Evolutionary conservation across 2,888 invertebrate genomes (phyloP).

Genomic region (Beris chalybata): DNA sequence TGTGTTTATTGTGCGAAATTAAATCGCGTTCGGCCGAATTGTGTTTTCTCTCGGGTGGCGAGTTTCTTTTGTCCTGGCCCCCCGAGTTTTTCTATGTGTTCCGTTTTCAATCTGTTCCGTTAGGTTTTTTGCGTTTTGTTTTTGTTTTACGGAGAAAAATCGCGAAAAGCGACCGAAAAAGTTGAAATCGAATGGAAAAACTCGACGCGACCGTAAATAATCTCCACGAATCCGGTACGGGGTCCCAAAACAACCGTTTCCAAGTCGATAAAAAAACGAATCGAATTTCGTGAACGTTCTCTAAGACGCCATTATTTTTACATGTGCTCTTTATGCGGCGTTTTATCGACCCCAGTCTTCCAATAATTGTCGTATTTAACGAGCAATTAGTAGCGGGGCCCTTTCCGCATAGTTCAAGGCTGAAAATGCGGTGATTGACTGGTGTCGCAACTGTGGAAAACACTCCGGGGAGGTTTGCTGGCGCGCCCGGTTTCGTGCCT

Average conservation of each 20-base stretch:
- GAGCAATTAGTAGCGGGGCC: too few species aligned
- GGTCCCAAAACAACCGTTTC: too few species aligned
- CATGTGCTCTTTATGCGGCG: constrained; percentile 41
- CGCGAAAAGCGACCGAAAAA: not conserved
- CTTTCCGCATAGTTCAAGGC: too few species aligned
- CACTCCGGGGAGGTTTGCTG: not conserved
- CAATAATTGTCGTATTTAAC: too few species aligned
- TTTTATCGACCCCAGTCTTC: constrained; percentile 1
- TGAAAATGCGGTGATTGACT: constrained; percentile 17
- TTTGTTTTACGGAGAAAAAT: constrained; percentile 17
- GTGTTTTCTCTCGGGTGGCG: not conserved
- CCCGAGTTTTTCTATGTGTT: constrained; percentile 62
- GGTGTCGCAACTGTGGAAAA: not conserved
- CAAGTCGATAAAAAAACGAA: too few species aligned
- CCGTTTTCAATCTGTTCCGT: constrained; percentile 21
- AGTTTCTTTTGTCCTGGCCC: not conserved
- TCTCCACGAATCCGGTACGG: too few species aligned
- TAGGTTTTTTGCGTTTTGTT: constrained; percentile 26
- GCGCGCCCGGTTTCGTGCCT: not conserved
- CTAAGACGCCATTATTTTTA: constrained; percentile 42
- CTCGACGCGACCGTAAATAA: not conserved
- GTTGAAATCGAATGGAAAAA: constrained; percentile 1
- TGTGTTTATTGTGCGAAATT: not conserved
- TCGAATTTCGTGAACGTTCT: not conserved
- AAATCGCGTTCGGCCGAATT: not conserved